Conservation (phyloP, 1,140 invertebrate species). For the Tetragonula clypearis region DNA sequence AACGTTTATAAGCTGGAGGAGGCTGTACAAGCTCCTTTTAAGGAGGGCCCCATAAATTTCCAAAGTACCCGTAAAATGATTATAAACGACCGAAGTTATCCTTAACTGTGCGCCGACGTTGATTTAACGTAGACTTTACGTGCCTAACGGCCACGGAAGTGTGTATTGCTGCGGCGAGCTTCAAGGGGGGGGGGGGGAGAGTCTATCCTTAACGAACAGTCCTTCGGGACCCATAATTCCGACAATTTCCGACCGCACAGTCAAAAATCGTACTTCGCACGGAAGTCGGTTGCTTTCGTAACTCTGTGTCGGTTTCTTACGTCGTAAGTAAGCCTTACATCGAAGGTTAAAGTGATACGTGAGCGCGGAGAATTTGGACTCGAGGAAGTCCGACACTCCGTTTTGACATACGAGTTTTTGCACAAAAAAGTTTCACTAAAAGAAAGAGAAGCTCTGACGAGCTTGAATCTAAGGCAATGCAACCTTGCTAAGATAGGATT, state of each 20-base stretch:
- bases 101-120: slow-evolving; percentile 63
- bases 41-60: slow-evolving; percentile 58
- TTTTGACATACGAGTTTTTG: neutral
- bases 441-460: neutral
- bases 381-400: neutral
- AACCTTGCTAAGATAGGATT: neutral
- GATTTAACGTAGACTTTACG: slow-evolving; percentile 67
- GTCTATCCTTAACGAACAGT: slow-evolving; percentile 58
- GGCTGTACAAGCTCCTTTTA: slow-evolving; percentile 53
- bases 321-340: too few relatives aligned
- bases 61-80: slow-evolving; percentile 66
- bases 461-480: neutral
- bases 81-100: slow-evolving; percentile 67
- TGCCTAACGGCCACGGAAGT: slow-evolving; percentile 49
- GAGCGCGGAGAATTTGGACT: too few relatives aligned
- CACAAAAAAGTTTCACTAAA: neutral
- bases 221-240: slow-evolving; percentile 31
- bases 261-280: slow-evolving; percentile 19
- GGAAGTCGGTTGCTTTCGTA: neutral
- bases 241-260: neutral
- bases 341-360: neutral
- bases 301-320: neutral
- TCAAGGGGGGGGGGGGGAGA: slow-evolving; percentile 20
- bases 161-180: slow-evolving; percentile 59
- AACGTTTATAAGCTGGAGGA: slow-evolving; percentile 50